These are phyloP conservation scores for Hemibagrus guttatus DNA, from an alignment of 2,797 vertebrate species.

Conservation along the genomic window DNA sequence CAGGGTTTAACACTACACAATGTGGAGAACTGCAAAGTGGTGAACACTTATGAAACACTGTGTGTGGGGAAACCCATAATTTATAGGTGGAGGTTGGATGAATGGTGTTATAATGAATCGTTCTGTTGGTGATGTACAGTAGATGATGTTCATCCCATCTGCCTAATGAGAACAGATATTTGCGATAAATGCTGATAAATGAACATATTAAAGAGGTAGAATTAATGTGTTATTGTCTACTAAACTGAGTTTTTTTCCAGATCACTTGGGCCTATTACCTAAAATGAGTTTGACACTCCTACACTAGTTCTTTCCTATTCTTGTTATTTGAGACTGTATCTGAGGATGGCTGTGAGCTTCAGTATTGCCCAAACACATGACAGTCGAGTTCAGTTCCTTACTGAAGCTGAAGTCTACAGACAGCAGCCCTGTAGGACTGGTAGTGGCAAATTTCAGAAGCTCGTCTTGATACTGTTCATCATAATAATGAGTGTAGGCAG, in stretches of 20 bases:
- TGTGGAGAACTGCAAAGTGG: neutral
- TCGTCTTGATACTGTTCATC: slow-evolving; percentile 23
- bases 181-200: neutral
- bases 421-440: neutral
- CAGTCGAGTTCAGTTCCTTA: slow-evolving; percentile 1
- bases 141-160: neutral
- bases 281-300: neutral
- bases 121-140: neutral
- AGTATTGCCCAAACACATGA: neutral
- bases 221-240: neutral
- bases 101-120: neutral
- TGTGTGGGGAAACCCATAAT: neutral
- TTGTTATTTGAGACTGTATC: neutral
- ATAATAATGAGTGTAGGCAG: slow-evolving; percentile 9
- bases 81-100: neutral
- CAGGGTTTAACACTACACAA: neutral
- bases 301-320: neutral
- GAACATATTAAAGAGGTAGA: neutral
- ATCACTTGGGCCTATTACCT: neutral
- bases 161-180: neutral
- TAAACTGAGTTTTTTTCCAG: neutral
- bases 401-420: slow-evolving; percentile 9
- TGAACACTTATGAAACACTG: neutral
- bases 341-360: neutral
- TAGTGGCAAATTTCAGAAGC: slow-evolving; percentile 14